Evolutionary conservation across 2,797 vertebrate genomes (phyloP).

Genomic region (Emys orbicularis): DNA sequence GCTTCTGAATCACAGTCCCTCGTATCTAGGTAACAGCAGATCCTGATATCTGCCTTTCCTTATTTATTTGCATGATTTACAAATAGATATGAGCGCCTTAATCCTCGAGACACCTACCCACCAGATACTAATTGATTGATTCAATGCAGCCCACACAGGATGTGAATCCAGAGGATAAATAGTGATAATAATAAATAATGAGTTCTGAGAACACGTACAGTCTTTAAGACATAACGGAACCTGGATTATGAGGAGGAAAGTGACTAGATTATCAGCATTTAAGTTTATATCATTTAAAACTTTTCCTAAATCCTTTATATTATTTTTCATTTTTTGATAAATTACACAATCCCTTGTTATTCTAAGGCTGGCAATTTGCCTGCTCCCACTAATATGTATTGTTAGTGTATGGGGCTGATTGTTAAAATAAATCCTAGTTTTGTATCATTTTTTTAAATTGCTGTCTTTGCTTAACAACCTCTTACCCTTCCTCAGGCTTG

Average conservation of each 20-base stretch:
- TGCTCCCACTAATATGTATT: neutral
- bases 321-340: neutral
- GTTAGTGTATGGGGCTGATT: neutral
- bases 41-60: neutral
- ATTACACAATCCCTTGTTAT: neutral
- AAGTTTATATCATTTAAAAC: neutral
- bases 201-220: neutral
- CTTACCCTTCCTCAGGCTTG: neutral
- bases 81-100: constrained; percentile 40
- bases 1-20: neutral
- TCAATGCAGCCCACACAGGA: constrained; percentile 32
- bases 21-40: constrained; percentile 61
- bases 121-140: neutral
- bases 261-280: neutral
- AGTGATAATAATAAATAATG: neutral
- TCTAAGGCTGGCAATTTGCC: neutral
- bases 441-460: neutral
- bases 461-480: neutral
- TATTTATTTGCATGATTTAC: constrained; percentile 50
- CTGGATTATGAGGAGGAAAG: constrained; percentile 4
- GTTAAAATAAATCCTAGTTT: neutral
- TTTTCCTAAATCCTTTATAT: neutral
- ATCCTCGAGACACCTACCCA: neutral
- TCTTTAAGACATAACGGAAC: neutral
- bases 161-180: constrained; percentile 25